These are phyloP conservation scores for Atta colombica DNA, from an alignment of 1,140 invertebrate genomes.

Conservation along the genomic window DNA sequence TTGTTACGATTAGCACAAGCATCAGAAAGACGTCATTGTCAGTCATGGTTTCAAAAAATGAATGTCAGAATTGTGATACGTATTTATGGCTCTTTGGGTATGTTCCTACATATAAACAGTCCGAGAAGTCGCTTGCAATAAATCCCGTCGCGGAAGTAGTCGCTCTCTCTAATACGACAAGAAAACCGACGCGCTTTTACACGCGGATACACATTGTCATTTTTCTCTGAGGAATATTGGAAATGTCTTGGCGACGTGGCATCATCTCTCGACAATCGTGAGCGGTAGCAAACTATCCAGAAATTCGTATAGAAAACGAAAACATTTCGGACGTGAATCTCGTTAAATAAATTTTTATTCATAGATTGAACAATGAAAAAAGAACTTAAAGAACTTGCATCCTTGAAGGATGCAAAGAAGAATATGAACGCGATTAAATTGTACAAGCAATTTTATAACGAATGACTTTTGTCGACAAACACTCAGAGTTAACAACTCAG, in stretches of 20 bases:
- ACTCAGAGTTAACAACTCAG: background rate
- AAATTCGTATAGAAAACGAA: background rate
- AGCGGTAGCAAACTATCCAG: background rate
- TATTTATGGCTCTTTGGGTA: background rate
- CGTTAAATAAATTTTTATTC: background rate
- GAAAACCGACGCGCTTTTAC: slow-evolving; percentile 30
- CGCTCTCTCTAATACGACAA: slow-evolving; percentile 13
- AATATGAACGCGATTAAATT: background rate
- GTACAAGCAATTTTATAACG: background rate
- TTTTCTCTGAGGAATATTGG: slow-evolving; percentile 17
- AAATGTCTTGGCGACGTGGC: background rate
- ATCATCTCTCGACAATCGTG: background rate
- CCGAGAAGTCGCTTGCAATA: slow-evolving; percentile 19
- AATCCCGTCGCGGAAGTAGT: slow-evolving; percentile 21
- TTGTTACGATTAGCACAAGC: background rate
- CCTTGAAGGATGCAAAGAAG: background rate
- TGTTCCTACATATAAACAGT: slow-evolving; percentile 8
- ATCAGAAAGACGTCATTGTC: background rate
- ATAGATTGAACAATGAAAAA: background rate
- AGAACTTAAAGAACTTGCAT: background rate
- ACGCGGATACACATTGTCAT: slow-evolving; percentile 14
- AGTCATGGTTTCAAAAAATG: background rate
- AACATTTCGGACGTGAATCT: background rate
- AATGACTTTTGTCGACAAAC: background rate
- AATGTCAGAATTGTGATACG: slow-evolving; percentile 20